Percentiles rank a stretch among this genome's conserved stretches.
phyloP scores from a whole-genome alignment of 1,140 invertebrate species.

The Drosophila persimilis region DNA sequence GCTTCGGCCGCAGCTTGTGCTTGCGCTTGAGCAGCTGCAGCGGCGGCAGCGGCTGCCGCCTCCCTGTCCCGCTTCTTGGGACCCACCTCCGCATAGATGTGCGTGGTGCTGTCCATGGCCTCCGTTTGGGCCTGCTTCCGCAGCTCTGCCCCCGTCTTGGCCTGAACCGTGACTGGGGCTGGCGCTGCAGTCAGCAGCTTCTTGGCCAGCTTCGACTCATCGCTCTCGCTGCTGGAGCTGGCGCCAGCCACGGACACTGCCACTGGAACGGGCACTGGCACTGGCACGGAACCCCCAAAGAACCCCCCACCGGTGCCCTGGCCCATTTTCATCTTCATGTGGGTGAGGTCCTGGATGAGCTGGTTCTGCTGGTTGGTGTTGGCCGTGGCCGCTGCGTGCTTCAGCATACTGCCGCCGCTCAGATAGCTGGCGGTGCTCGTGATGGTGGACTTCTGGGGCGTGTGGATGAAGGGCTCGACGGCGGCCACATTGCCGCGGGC shows the following conservation, averaged over 20 bases:
- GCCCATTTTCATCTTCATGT: constrained; percentile 74
- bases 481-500: constrained; percentile 89
- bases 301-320: constrained; percentile 40
- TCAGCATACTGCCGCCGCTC: constrained; percentile 64
- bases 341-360: constrained; percentile 76
- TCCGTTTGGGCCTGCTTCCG: constrained; percentile 58
- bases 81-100: constrained; percentile 78
- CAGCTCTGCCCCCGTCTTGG: constrained; percentile 52
- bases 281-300: constrained; percentile 43
- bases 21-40: constrained; percentile 33
- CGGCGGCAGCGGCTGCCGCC: constrained; percentile 65
- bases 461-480: constrained; percentile 94
- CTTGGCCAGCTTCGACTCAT: constrained; percentile 80
- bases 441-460: constrained; percentile 86
- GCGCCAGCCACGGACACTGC: not conserved
- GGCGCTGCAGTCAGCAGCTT: constrained; percentile 58
- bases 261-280: constrained; percentile 14
- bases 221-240: constrained; percentile 69
- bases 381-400: constrained; percentile 72
- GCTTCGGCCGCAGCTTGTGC: constrained; percentile 63
- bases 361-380: constrained; percentile 81
- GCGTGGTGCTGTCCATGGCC: constrained; percentile 77
- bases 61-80: constrained; percentile 75
- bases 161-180: not conserved
- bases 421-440: constrained; percentile 66